These are phyloP conservation scores for Theristicus caerulescens DNA, from an alignment of 2,113 vertebrate genomes.

Conservation along the genomic window DNA sequence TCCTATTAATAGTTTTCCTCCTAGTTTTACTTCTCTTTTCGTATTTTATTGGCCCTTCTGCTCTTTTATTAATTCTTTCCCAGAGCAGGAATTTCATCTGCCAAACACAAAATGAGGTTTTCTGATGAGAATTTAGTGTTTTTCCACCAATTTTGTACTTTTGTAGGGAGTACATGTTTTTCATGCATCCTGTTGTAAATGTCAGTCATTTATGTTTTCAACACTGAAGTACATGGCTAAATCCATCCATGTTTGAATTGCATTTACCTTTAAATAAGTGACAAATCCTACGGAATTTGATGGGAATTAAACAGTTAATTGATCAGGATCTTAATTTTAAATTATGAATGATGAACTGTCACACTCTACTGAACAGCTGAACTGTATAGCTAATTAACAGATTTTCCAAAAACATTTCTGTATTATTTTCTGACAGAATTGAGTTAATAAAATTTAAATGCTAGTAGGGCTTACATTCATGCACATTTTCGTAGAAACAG, in stretches of 20 bases:
- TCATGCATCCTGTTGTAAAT: neutral
- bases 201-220: neutral
- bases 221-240: neutral
- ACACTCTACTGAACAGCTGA: neutral
- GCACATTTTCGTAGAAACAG: fast-evolving
- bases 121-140: neutral
- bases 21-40: neutral
- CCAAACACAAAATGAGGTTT: neutral
- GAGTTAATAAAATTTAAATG: neutral
- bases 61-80: neutral
- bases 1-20: neutral
- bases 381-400: neutral
- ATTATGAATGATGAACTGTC: neutral
- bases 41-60: neutral
- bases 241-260: neutral
- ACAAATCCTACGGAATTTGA: neutral
- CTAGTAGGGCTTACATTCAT: neutral
- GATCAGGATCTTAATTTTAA: neutral
- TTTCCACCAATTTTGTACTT: neutral
- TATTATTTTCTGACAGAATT: neutral
- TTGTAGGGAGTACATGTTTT: neutral
- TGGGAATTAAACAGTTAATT: neutral
- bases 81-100: neutral
- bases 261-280: neutral
- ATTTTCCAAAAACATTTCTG: neutral